phyloP scores from a whole-genome alignment of 2,113 vertebrate genomes.

The Panthera leo region DNA sequence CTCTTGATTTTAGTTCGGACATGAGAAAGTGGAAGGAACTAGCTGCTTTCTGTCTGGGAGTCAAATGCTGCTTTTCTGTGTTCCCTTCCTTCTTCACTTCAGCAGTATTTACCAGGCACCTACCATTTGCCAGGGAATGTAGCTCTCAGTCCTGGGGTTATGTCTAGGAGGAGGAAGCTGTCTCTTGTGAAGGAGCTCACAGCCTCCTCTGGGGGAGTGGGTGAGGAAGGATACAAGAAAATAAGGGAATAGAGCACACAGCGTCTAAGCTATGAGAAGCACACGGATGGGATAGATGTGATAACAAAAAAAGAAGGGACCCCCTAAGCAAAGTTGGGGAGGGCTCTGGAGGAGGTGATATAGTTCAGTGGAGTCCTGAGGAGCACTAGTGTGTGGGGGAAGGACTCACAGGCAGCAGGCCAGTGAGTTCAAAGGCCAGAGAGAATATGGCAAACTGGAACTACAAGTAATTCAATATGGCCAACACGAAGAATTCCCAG shows the following conservation, averaged over 20 bases:
- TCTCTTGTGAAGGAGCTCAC: not conserved
- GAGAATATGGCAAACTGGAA: not conserved
- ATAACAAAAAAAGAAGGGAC: not conserved
- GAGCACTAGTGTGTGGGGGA: too few relatives aligned
- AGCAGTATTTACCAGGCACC: not conserved
- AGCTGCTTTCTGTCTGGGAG: not conserved
- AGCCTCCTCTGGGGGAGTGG: not conserved
- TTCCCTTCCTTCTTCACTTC: not conserved
- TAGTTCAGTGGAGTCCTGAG: not conserved
- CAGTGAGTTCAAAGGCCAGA: not conserved
- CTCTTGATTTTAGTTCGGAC: not conserved
- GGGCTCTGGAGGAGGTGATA: not conserved
- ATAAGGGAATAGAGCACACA: not conserved
- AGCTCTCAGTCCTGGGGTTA: not conserved
- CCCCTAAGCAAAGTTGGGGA: not conserved
- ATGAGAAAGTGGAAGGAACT: not conserved
- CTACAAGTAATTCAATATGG: not conserved
- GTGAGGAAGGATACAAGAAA: not conserved
- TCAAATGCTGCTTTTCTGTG: not conserved
- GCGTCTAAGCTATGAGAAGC: not conserved
- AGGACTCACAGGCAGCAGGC: not conserved
- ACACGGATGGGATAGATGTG: too few relatives aligned
- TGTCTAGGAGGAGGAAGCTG: not conserved
- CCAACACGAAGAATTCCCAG: not conserved
- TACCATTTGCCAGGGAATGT: fast-evolving